Base-by-base conservation (phyloP, 1,140 invertebrate genomes). In the Hyposmocoma kahamanoa region DNA sequence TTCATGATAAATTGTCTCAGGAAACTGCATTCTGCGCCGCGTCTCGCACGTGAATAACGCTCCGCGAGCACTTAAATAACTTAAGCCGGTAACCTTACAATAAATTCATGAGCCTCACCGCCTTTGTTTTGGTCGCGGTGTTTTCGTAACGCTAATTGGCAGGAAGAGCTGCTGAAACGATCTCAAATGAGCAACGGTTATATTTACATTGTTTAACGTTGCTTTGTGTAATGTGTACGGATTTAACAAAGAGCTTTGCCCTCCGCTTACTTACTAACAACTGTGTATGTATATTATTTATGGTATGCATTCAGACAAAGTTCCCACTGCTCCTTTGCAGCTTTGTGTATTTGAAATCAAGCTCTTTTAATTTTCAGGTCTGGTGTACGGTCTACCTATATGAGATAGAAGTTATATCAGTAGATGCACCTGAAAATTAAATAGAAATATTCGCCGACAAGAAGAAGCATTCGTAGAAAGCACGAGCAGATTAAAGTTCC, bases 1-100 rank as follows among this genome's bases (percentile, higher is more conserved):
- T 83, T 85, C 77, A 82, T 80, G 79, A 85, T 82, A 82, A 80
- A 85, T 85, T 77, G 76, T 81, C 70, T 69, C 62, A 72, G 75
- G 70, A 77, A 74, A 76, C 72, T 79, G 80, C 80, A 81, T 80
- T 80, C 75, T 72, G 62, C 65, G 67, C 66, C 52, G 60, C 67
- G 69, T 67, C 61, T 72, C 69, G 66, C 70, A 78, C 76, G 75
- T 76, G 77, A 81, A 80, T 74, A 76, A 74, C 74, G 72, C 72
- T 66, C 62, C 64, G 67, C 72, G 67, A 71, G 68, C 72, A 84
- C 77, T 84, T 83, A 78, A 78, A 81, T 84, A 80, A 81, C 79
- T 80, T 78, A 80, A 78, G 77, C 68, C 72, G 67, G 81, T 72
- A 72, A 77, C 75, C 76, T 80, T 67, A 79, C 81, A 79, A 77